These are phyloP conservation scores for Brachypalpus laphriformis DNA, from an alignment of 2,888 invertebrate species.

Conservation along the genomic window DNA sequence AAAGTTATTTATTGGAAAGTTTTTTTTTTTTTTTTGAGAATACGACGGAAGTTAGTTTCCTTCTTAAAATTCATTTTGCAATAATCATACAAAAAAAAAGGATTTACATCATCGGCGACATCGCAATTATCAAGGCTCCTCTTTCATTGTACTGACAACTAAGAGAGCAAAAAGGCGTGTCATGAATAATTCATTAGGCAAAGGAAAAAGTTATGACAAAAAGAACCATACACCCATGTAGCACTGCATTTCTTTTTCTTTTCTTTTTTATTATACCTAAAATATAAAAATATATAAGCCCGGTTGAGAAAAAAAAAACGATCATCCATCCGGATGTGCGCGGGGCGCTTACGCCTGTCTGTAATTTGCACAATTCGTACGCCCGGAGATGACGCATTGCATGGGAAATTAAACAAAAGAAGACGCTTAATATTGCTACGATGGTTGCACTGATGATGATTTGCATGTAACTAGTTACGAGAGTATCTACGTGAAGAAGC, in stretches of 20 bases:
- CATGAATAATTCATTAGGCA: conserved; percentile 67
- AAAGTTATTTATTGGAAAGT: neutral
- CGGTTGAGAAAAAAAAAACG: conserved; percentile 17
- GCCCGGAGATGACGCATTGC: conserved; percentile 65
- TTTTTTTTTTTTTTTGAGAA: neutral
- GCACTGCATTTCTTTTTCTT: conserved; percentile 46
- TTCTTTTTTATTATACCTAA: conserved; percentile 39
- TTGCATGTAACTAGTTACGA: conserved; percentile 43
- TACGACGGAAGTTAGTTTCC: conserved; percentile 66
- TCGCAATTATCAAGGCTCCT: conserved; percentile 53
- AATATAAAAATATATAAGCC: conserved; percentile 11
- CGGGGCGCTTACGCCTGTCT: conserved; percentile 63
- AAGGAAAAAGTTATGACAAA: conserved; percentile 27
- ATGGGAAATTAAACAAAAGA: conserved; percentile 63
- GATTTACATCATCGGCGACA: conserved; percentile 53
- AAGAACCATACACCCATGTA: conserved; percentile 50
- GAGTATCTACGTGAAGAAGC: neutral
- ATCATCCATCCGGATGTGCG: conserved; percentile 62
- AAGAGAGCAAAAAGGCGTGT: conserved; percentile 53
- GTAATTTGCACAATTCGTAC: conserved; percentile 66
- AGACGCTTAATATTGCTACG: no score
- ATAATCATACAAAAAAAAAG: conserved; percentile 32
- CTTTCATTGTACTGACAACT: conserved; percentile 5
- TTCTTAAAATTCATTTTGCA: conserved; percentile 49
- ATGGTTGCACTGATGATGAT: conserved; percentile 30